Evolutionary conservation across 2,797 vertebrate genomes (phyloP).

Genomic region (Characodon lateralis): DNA sequence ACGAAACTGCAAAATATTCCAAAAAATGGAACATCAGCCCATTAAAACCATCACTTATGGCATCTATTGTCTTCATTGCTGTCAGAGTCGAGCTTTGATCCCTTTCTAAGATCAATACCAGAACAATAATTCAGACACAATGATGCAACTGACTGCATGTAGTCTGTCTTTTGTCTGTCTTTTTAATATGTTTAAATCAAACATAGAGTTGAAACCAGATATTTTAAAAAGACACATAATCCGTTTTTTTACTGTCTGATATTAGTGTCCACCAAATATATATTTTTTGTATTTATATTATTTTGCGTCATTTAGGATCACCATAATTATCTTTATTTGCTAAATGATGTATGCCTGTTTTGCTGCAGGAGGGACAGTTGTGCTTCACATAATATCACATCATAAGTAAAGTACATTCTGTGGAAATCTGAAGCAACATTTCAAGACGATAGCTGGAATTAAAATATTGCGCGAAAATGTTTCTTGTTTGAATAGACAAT

Average conservation of each 20-base stretch:
- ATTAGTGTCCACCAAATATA: background rate
- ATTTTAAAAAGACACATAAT: background rate
- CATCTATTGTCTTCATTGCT: background rate
- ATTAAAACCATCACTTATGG: background rate
- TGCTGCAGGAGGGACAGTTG: too few relatives aligned
- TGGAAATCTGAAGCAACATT: too few relatives aligned
- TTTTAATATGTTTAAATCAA: background rate
- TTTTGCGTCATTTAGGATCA: too few relatives aligned
- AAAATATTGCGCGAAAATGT: too few relatives aligned
- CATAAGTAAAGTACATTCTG: too few relatives aligned
- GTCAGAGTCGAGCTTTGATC: background rate
- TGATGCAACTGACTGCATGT: background rate
- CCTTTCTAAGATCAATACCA: constrained; percentile 5
- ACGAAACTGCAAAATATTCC: background rate
- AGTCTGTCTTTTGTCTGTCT: background rate
- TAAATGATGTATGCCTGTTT: too few relatives aligned
- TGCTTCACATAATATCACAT: too few relatives aligned
- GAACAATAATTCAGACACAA: constrained; percentile 4
- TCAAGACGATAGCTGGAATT: too few relatives aligned
- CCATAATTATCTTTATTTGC: too few relatives aligned
- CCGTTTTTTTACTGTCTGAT: background rate
- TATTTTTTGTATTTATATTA: too few relatives aligned
- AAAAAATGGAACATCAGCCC: background rate
- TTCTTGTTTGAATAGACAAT: too few relatives aligned
- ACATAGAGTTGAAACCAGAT: background rate